A percentile compares a stretch with the other conserved stretches of the same genome.
Conservation (phyloP, 2,888 invertebrate genomes). For the Bruchidius siliquastri region DNA sequence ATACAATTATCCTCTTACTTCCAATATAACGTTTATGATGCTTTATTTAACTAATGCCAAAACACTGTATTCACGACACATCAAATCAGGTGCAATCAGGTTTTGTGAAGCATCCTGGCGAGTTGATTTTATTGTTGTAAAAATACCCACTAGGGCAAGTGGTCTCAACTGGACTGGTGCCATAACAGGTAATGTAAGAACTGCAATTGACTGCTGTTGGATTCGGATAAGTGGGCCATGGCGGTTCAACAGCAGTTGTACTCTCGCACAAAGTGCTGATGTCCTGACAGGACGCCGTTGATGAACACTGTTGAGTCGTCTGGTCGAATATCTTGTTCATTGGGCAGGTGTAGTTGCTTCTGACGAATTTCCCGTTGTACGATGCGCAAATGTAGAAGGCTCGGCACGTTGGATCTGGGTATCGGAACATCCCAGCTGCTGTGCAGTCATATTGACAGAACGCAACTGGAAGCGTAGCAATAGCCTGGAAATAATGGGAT, state of each 20-base stretch:
- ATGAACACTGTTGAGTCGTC: constrained; percentile 11
- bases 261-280: not conserved
- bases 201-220: constrained; percentile 15
- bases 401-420: constrained; percentile 14
- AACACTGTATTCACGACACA: too few species aligned
- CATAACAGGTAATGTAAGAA: constrained; percentile 10
- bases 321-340: constrained; percentile 14
- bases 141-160: constrained; percentile 7
- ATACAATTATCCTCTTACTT: too few species aligned
- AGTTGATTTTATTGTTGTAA: constrained; percentile 2
- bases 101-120: not conserved
- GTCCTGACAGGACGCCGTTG: constrained; percentile 8
- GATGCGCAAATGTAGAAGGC: constrained; percentile 15
- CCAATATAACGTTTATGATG: too few species aligned
- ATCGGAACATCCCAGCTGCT: constrained; percentile 13
- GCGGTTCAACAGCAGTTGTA: constrained; percentile 1
- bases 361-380: constrained; percentile 15
- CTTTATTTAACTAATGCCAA: too few species aligned
- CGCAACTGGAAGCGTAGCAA: not conserved
- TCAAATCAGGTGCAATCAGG: not conserved
- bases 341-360: constrained; percentile 18
- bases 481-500: not conserved
- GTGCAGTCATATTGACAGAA: constrained; percentile 12
- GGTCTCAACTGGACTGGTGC: not conserved
- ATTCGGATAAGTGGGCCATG: constrained; percentile 14